Evolutionary conservation across 2,888 invertebrate genomes (phyloP).

Genomic region (Ametastegia equiseti): DNA sequence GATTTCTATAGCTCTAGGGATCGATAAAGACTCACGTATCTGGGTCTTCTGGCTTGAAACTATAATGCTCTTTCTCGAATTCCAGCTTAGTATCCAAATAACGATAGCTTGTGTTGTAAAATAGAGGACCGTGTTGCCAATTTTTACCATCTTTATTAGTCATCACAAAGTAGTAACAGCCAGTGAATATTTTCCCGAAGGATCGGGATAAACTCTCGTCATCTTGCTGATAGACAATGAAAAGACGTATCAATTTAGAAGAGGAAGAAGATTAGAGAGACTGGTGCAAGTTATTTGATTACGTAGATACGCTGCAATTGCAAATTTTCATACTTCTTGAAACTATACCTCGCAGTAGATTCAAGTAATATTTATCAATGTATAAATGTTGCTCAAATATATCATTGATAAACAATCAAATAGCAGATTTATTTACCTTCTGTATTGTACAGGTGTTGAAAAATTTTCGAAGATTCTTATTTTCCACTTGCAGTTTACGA

Average conservation of each 20-base stretch:
- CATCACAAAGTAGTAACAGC: not conserved
- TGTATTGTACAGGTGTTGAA: not conserved
- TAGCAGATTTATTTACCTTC: not conserved
- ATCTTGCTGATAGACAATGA: not conserved
- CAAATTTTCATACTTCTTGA: too few species aligned
- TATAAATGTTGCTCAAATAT: too few species aligned
- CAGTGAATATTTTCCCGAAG: not conserved
- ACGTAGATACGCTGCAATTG: too few species aligned
- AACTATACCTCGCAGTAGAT: too few species aligned
- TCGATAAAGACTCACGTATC: not conserved
- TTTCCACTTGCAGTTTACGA: not conserved
- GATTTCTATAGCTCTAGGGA: too few species aligned
- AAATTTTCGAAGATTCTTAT: not conserved
- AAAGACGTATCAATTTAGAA: too few species aligned
- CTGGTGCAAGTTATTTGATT: too few species aligned
- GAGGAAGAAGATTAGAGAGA: too few species aligned
- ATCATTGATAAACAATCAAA: too few species aligned
- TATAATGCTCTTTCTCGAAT: too few species aligned
- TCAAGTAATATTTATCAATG: not conserved
- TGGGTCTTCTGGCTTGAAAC: not conserved
- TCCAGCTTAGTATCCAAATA: not conserved
- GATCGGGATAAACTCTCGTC: not conserved
- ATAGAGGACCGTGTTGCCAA: not conserved
- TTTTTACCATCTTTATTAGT: not conserved
- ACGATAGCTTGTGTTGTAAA: not conserved